phyloP scores from a whole-genome alignment of 2,113 vertebrate genomes.

The Empidonax alnorum region DNA sequence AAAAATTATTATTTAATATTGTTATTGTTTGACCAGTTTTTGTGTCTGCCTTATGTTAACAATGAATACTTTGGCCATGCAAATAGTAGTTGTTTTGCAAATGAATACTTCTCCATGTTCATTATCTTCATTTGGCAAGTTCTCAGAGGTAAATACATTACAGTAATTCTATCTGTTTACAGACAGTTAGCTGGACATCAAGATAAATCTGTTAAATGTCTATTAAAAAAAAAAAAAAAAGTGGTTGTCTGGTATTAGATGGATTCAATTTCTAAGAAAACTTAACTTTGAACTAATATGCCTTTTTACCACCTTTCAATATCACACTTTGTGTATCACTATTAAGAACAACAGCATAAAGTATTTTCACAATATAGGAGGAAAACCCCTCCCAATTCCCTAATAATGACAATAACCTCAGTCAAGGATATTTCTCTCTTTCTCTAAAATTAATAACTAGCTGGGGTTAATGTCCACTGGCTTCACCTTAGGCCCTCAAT shows the following conservation, averaged over 20 bases:
- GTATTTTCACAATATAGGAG: neutral
- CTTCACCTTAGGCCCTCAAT: constrained; percentile 75
- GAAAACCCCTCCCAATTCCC: neutral
- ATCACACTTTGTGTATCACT: neutral
- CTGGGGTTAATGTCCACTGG: constrained; percentile 72
- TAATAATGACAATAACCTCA: constrained; percentile 54
- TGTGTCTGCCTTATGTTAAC: neutral
- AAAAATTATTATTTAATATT: neutral
- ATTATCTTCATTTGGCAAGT: neutral
- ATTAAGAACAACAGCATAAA: neutral
- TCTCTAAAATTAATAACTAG: constrained; percentile 64
- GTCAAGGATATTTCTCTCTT: constrained; percentile 37
- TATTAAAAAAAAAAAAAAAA: neutral
- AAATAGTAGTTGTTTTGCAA: neutral
- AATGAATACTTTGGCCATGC: neutral
- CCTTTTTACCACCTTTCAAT: neutral
- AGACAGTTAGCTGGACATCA: neutral
- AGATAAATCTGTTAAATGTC: neutral
- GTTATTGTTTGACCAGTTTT: neutral
- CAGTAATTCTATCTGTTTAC: neutral
- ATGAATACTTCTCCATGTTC: neutral
- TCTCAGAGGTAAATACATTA: neutral
- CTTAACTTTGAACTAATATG: neutral
- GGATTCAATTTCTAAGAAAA: neutral
- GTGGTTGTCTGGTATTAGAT: neutral